These are phyloP conservation scores for Fragum sueziense DNA, from an alignment of 2,888 invertebrate species.

Conservation along the genomic window DNA sequence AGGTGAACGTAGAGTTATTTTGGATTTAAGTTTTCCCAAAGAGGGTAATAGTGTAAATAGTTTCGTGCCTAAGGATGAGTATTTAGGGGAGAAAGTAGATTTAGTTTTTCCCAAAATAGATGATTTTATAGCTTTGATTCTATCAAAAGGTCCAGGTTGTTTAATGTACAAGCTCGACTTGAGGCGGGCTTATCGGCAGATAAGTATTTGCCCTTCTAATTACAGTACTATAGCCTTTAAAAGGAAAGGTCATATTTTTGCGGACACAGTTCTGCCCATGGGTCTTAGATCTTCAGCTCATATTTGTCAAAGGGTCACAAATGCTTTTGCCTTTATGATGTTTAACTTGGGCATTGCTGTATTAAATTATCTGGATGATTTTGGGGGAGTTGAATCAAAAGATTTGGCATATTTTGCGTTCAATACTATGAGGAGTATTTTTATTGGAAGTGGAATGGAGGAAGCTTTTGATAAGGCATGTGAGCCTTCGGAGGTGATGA, in stretches of 20 bases:
- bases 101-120: not conserved
- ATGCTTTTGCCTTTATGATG: not conserved
- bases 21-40: not conserved
- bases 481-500: not conserved
- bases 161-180: not conserved
- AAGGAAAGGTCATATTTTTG: not conserved
- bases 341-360: too few species aligned
- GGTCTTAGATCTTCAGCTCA: not conserved
- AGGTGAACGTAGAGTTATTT: not conserved
- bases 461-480: not conserved
- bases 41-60: not conserved
- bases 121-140: not conserved
- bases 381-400: not conserved
- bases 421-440: too few species aligned
- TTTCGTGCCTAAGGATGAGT: not conserved
- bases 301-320: not conserved
- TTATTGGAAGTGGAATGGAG: not conserved
- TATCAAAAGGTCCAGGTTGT: not conserved
- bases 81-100: not conserved
- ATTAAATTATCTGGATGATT: not conserved
- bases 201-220: slow-evolving; percentile 1
- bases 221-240: not conserved
- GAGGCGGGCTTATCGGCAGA: not conserved
- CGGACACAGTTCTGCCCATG: not conserved
- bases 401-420: not conserved